These are phyloP conservation scores for Nomada hirtipes DNA, from an alignment of 2,888 invertebrate species.

Conservation along the genomic window DNA sequence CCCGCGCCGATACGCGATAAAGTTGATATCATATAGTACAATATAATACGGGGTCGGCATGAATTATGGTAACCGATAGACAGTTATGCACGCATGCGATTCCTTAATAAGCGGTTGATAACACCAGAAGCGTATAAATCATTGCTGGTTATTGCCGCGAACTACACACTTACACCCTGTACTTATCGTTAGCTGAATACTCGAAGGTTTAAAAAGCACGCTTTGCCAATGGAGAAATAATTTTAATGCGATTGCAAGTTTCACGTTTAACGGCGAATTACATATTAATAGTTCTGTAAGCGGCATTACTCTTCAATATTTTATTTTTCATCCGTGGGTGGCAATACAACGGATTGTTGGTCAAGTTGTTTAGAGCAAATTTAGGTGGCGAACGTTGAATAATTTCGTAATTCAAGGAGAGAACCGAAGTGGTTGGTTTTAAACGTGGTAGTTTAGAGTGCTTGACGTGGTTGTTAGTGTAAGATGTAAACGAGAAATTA, in stretches of 20 bases:
- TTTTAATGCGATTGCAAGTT: neutral
- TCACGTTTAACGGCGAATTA: neutral
- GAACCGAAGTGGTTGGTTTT: neutral
- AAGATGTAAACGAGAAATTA: conserved; percentile 22
- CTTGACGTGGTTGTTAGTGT: neutral
- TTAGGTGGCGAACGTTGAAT: neutral
- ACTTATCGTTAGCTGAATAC: conserved; percentile 13
- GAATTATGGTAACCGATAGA: conserved; percentile 52
- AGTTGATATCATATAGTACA: conserved; percentile 46
- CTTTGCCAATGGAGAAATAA: neutral
- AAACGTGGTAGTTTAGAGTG: no score
- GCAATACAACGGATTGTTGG: no score
- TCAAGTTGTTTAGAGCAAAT: neutral
- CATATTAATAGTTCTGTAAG: no score
- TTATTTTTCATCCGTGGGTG: neutral
- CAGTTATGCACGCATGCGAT: conserved; percentile 46
- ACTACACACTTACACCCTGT: conserved; percentile 7
- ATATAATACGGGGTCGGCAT: conserved; percentile 33
- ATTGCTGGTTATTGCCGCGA: conserved; percentile 39
- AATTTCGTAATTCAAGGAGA: neutral
- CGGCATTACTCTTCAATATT: neutral
- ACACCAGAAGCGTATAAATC: conserved; percentile 49
- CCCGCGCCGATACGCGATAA: conserved; percentile 37
- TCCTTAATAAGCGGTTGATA: conserved; percentile 57
- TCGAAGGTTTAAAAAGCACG: conserved; percentile 34